Base-by-base conservation (phyloP, 2,888 invertebrate species). In the Ellobium chinense region DNA sequence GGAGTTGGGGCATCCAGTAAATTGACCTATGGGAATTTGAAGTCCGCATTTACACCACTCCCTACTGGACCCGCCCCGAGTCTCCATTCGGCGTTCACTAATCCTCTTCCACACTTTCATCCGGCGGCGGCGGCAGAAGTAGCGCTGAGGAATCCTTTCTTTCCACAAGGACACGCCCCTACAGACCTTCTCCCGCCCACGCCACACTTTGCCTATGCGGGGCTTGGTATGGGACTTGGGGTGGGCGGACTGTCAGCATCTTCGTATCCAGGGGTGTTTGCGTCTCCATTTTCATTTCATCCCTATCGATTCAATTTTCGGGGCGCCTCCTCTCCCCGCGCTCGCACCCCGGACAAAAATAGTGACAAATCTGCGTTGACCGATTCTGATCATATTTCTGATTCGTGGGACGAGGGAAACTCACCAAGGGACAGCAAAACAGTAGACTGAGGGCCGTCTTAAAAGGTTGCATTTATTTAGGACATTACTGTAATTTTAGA, bases 31-130 rank as follows among this genome's bases (percentile, higher is more conserved):
- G 37, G 72, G 4, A 60, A 46, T 46, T 58, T 90, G 65, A 91
- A 92, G 82, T 93, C 92, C 1, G 92, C 93, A 3, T 93, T 93
- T 85, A 92, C 92, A n/a, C 92, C 92, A 2, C 87, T 92, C 36
- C 84, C 89, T 14, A 34, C 65, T 1, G 77, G 54, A 65, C 85
- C 76, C 77, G 75, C 86, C 73, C 63, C 86, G 77, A 85, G 87
- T 14, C 85, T 92, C 37, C 91, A 91, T 80, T 89, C 91, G n/a
- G 89, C 91, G 63, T 91, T 91, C 84, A 85, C 80, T 7, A 65
- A 72, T 66, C 72, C 66, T 58, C 74, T 80, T 14, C 58, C 70
- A 2, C 72, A 72, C 66, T 70, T 79, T 56, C 73, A 73, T 46
- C 60, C 56, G 39, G 63, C 70, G 2, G 36, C 69, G 0, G 46